Conservation (phyloP, 2,113 vertebrate species). For the Camarhynchus parvulus region DNA sequence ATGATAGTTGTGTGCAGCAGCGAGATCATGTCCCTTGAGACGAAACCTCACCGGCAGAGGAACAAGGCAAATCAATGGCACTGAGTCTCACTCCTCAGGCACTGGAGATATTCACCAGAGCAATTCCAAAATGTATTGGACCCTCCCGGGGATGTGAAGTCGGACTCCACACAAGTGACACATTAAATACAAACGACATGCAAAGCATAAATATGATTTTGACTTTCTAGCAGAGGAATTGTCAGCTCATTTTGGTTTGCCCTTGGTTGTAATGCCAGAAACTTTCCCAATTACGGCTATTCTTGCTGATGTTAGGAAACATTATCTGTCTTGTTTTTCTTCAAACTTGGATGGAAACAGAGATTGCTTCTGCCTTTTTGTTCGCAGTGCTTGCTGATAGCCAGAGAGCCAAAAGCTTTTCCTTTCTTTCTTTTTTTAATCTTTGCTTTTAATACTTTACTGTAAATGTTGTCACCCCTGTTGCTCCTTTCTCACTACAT, state of each 20-base stretch:
- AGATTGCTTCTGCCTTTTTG: background rate
- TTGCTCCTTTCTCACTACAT: background rate
- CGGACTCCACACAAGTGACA: background rate
- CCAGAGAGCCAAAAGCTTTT: background rate
- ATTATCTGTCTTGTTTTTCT: background rate
- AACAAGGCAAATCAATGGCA: background rate
- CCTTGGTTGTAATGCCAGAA: background rate
- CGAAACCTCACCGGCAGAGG: background rate
- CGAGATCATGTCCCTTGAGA: slow-evolving; percentile 7
- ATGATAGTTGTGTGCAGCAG: background rate
- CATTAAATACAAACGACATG: background rate
- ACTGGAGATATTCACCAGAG: background rate
- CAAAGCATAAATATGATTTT: background rate
- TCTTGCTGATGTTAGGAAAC: background rate
- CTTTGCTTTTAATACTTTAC: background rate
- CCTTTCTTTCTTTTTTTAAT: background rate
- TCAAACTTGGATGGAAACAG: background rate
- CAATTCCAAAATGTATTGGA: background rate
- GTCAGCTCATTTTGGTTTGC: background rate
- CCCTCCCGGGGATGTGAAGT: background rate
- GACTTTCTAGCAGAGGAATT: background rate
- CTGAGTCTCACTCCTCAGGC: background rate
- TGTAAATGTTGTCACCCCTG: background rate
- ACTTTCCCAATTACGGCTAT: background rate
- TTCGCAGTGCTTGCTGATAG: background rate